These are phyloP conservation scores for Pseudococcus jackbeardsleyi DNA, from an alignment of 2,888 invertebrate species.

Conservation along the genomic window DNA sequence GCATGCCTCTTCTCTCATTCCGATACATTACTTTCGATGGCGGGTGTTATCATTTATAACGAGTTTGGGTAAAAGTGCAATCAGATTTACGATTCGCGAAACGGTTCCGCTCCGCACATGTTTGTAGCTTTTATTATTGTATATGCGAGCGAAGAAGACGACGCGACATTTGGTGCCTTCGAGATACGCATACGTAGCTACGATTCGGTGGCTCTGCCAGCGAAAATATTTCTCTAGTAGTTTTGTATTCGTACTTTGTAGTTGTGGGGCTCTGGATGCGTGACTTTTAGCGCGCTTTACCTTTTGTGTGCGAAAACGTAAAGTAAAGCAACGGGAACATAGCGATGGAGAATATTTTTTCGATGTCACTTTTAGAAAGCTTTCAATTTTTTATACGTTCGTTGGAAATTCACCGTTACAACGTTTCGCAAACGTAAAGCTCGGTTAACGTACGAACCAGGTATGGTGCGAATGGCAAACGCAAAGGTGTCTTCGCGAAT, in stretches of 20 bases:
- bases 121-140: slow-evolving; percentile 7
- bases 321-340: background rate
- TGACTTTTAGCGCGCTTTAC: slow-evolving; percentile 37
- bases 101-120: background rate
- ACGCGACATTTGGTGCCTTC: slow-evolving; percentile 23
- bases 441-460: background rate
- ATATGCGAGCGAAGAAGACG: background rate
- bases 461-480: background rate
- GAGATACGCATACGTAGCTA: background rate
- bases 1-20: slow-evolving; percentile 7
- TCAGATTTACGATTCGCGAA: slow-evolving; percentile 27
- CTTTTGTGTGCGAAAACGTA: slow-evolving; percentile 1
- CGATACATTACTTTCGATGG: slow-evolving; percentile 34
- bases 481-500: slow-evolving; percentile 33
- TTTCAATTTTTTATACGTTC: slow-evolving; percentile 33
- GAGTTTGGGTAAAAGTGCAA: slow-evolving; percentile 15
- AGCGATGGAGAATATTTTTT: slow-evolving; percentile 1
- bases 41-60: slow-evolving; percentile 35
- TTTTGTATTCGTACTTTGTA: slow-evolving; percentile 31
- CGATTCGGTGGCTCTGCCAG: background rate
- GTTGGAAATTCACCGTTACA: slow-evolving; percentile 30
- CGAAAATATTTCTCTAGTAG: background rate
- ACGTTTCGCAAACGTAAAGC: background rate
- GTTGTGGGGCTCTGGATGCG: background rate
- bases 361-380: slow-evolving; percentile 38